These are phyloP conservation scores for Prunella himalayana DNA, from an alignment of 2,113 vertebrate genomes.

Conservation along the genomic window DNA sequence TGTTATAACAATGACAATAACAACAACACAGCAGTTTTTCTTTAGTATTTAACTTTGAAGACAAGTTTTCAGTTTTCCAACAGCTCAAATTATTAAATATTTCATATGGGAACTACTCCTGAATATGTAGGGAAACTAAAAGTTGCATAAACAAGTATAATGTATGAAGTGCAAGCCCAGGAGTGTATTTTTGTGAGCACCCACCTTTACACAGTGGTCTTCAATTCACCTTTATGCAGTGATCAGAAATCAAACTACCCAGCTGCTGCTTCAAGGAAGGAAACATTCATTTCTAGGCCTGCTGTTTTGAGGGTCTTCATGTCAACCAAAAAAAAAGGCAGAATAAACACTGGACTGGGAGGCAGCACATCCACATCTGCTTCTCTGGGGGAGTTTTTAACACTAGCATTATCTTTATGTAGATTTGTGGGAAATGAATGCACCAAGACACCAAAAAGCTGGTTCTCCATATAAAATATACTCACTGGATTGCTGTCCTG, in stretches of 20 bases:
- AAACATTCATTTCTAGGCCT: background rate
- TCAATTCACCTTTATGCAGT: background rate
- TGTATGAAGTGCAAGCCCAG: background rate
- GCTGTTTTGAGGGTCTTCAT: background rate
- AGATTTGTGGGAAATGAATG: background rate
- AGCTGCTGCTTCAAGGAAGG: background rate
- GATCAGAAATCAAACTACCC: background rate
- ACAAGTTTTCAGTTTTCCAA: background rate
- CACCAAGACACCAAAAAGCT: background rate
- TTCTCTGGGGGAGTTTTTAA: background rate
- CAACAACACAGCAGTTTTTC: background rate
- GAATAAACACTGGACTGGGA: background rate
- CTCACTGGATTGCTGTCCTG: background rate
- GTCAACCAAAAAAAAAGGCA: background rate
- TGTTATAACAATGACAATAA: background rate
- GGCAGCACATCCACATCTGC: background rate
- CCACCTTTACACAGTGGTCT: background rate
- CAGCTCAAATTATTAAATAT: background rate
- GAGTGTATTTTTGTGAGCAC: background rate
- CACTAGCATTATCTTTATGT: background rate
- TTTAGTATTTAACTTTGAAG: background rate
- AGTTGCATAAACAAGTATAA: background rate
- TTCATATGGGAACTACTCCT: background rate
- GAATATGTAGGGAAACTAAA: background rate
- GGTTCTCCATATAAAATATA: background rate